These are phyloP conservation scores for Dynastes hyllus DNA, from an alignment of 2,888 invertebrate species.

Conservation along the genomic window DNA sequence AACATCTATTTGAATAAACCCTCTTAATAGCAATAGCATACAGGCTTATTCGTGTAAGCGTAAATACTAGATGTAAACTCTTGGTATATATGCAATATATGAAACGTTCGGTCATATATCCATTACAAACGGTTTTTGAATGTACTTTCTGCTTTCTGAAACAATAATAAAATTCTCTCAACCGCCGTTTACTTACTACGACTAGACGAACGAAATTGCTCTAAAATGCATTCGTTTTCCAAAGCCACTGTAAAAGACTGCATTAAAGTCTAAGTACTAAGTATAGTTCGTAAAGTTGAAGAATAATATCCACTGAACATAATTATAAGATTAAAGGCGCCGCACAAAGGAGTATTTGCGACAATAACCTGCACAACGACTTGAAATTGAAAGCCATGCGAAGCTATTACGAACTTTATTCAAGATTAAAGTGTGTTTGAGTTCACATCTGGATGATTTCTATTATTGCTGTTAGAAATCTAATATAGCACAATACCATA, in stretches of 20 bases:
- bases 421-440: background rate
- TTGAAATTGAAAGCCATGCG: background rate
- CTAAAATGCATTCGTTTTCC: background rate
- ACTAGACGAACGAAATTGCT: no score
- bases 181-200: no score
- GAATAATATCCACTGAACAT: background rate
- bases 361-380: background rate
- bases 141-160: no score
- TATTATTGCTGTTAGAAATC: background rate
- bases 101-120: background rate
- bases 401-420: background rate
- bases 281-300: background rate
- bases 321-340: background rate
- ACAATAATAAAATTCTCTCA: no score
- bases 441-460: background rate
- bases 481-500: no score
- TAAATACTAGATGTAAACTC: no score
- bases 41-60: no score
- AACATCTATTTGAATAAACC: no score
- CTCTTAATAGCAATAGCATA: no score
- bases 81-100: background rate
- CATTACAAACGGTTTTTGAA: no score
- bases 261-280: background rate
- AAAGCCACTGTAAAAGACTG: background rate
- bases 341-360: background rate